A percentile compares a stretch with the other conserved stretches of the same genome.
Evolutionary conservation across 1,140 invertebrate genomes (phyloP).

Genomic region (Penaeus indicus): DNA sequence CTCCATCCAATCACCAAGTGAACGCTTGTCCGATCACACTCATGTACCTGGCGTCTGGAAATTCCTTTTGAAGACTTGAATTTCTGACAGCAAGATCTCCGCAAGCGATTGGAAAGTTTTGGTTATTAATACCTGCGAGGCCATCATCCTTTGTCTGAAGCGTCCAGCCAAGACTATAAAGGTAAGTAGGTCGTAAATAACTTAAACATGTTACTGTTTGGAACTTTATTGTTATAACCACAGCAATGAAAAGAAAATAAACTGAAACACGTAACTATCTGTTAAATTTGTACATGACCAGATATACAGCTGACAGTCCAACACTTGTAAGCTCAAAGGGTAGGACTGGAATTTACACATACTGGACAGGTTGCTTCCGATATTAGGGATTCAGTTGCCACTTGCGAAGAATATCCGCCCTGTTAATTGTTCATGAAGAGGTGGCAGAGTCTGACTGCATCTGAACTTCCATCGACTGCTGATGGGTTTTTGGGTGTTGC

Average conservation of each 20-base stretch:
- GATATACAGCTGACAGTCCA: background rate
- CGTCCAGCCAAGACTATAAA: constrained; percentile 21
- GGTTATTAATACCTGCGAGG: constrained; percentile 3
- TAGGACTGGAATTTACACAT: background rate
- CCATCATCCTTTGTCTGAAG: constrained; percentile 18
- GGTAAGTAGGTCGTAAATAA: constrained; percentile 8
- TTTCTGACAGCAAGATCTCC: constrained; percentile 18
- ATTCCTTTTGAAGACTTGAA: background rate
- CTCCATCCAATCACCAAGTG: no score
- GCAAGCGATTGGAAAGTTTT: constrained; percentile 16
- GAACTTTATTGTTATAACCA: constrained; percentile 16
- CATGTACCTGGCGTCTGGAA: constrained; percentile 1
- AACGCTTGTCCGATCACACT: background rate
- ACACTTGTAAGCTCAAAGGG: constrained; percentile 16
- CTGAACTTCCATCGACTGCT: no score
- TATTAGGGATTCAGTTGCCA: background rate
- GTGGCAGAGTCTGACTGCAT: no score
- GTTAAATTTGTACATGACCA: background rate
- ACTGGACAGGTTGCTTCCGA: background rate
- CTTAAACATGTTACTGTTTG: constrained; percentile 5
- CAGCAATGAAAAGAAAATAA: constrained; percentile 3
- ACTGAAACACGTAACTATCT: constrained; percentile 3
- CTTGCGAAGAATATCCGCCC: no score
- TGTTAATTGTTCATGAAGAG: no score
- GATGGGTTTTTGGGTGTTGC: no score